A percentile compares a stretch with the other conserved stretches of the same genome.
These are phyloP conservation scores for Neocloeon triangulifer DNA, from an alignment of 1,140 invertebrate species.

Conservation along the genomic window DNA sequence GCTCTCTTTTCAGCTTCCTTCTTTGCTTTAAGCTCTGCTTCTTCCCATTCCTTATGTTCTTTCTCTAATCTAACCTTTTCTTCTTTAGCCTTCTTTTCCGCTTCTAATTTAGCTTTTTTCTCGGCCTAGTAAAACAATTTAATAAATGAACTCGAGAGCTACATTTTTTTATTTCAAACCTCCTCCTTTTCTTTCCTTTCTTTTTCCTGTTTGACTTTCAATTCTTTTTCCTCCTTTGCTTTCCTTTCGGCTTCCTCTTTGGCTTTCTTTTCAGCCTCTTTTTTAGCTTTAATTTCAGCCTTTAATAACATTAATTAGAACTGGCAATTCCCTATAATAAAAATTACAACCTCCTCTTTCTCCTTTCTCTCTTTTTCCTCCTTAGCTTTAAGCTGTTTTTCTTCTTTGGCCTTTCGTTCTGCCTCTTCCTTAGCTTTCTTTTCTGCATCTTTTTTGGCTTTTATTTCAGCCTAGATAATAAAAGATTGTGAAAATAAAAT, in stretches of 20 bases:
- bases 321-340: too few species aligned
- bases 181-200: conserved; percentile 4
- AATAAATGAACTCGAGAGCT: conserved; percentile 6
- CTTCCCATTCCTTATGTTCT: conserved; percentile 7
- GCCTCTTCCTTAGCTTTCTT: conserved; percentile 4
- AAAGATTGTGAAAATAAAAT: too few species aligned
- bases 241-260: conserved; percentile 8
- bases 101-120: conserved; percentile 1
- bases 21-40: conserved; percentile 7
- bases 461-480: too few species aligned
- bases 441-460: conserved; percentile 8
- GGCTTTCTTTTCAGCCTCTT: too few species aligned
- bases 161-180: conserved; percentile 3
- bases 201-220: conserved; percentile 7
- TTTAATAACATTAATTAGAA: too few species aligned
- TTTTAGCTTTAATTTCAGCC: too few species aligned
- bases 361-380: conserved; percentile 8
- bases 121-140: conserved; percentile 9
- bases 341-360: conserved; percentile 2
- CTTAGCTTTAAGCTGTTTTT: conserved; percentile 7
- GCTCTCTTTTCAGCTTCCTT: conserved; percentile 8
- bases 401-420: too few species aligned
- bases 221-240: conserved; percentile 8
- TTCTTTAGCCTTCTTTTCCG: neutral
- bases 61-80: conserved; percentile 6